Base-by-base conservation (phyloP, 2,113 vertebrate genomes). In the Marmota monax region DNA sequence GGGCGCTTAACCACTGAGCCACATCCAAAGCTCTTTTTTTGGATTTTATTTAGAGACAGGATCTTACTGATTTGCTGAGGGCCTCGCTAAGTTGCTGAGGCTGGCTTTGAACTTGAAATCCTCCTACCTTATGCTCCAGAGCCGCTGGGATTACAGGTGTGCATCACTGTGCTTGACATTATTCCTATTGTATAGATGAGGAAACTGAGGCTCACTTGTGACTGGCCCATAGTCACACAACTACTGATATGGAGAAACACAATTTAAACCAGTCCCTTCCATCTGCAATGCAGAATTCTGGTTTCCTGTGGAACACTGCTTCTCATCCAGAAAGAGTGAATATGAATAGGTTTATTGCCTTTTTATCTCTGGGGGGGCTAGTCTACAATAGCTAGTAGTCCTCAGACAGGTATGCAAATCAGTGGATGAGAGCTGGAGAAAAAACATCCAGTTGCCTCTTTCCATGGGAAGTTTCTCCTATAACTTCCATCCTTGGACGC, bases 171-270 rank as follows among this genome's bases (percentile, higher is more conserved):
- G 6, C 56, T 20, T 22, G 56, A 58, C 56, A 7, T 0, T n/a
- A 88, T 80, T 63, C 56, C 34, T 42, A 53, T 80, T 80, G 76
- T 82, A 67, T 37, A 84, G 58, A 74, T 69, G 45, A 72, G 77
- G 39, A 93, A 58, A 92, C 11, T 16, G 23, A 95, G 45, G 27
- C 11, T 65, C 51, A 95, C n/a, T 65, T 76, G 56, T 53, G 42
- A 76, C 51, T 65, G 72, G 53, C 48, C 27, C 27, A 58, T 34
- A 25, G 37, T 58, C 58, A 78, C 10, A 45, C 16, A 86, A n/a
- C 37, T 77, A 48, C 58, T n/a, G 69, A 53, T 12, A 25, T 34
- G 23, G 56, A 67, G n/a, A 84, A n/a, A 7, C 65, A 29, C 63
- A 27, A 7, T 56, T 61, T 29, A 74, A n/a, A 63, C 14, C n/a